Base-by-base conservation (phyloP, 2,888 invertebrate genomes). In the Diadromus collaris region DNA sequence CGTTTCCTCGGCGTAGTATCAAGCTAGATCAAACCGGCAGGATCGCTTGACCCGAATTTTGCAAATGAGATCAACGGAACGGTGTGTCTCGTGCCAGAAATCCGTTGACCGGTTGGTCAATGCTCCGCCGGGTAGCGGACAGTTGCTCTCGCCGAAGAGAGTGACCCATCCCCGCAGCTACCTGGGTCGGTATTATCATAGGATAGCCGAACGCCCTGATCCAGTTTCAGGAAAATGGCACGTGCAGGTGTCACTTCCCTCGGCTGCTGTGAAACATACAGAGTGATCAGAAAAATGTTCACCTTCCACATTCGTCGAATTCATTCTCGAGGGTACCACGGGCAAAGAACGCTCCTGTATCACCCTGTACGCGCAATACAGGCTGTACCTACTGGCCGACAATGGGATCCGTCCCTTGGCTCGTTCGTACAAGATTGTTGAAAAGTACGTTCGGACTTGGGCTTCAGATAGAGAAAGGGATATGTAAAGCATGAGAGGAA, bases 381-480 rank as follows among this genome's bases (percentile, higher is more conserved):
- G 19, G 32, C 32, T 38, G 61, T 69, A 68, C 64, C 51, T 61
- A 79, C 78, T n/a, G 27, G 5, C 54, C 77, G 82, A 88, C 86
- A 85, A 83, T 84, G 80, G 79, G 70, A 46, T 72, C 70, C 41
- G 79, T 79, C 72, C 82, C 79, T 71, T 79, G 72, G 56, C 32
- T 65, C 27, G 69, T 34, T 73, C 58, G 67, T 80, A 87, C 87
- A 86, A 83, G 84, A 83, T 87, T 84, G 88, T 86, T 86, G 87
- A 87, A 86, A 86, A 85, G 84, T 83, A 82, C 84, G 78, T 75
- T 83, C 81, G 81, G 70, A 60, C 56, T 7, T 13, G 34, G 54
- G 67, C 34, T 51, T 58, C 64, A 58, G 69, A 69, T 41, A 68
- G 48, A 61, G 32, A 41, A 44, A 63, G 54, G 32, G 34, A 60